Percentiles rank a stretch among this genome's conserved stretches.
Conservation (phyloP, 1,140 invertebrate genomes). For the Nomia melanderi region DNA sequence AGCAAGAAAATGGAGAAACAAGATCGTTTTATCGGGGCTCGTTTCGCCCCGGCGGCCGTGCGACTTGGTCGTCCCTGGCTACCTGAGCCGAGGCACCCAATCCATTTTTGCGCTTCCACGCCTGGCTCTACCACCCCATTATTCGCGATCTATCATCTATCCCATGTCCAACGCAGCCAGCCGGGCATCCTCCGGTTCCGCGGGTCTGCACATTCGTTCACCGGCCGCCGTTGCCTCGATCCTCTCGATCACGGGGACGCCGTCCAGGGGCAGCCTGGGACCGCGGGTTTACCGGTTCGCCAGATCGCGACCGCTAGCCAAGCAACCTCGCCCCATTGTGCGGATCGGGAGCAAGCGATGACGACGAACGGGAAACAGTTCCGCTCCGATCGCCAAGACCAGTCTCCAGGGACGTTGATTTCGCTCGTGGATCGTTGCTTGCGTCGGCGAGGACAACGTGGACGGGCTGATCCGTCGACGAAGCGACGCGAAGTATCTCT, state of each 20-base stretch:
- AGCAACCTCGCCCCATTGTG: slow-evolving; percentile 7
- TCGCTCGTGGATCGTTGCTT: too few relatives aligned
- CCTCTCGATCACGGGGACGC: not conserved
- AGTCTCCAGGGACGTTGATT: too few relatives aligned
- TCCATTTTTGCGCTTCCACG: slow-evolving; percentile 62
- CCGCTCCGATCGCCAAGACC: too few relatives aligned
- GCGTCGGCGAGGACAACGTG: not conserved
- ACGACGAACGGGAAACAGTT: not conserved
- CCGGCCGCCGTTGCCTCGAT: not conserved
- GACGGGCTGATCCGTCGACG: too few relatives aligned
- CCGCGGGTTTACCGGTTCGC: slow-evolving; percentile 4
- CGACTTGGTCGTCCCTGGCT: slow-evolving; percentile 52
- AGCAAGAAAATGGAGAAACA: not conserved
- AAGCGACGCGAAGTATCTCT: too few relatives aligned
- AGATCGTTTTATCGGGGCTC: not conserved
- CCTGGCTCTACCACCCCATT: slow-evolving; percentile 46
- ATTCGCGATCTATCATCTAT: slow-evolving; percentile 58
- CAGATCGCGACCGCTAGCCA: not conserved
- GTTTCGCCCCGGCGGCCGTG: slow-evolving; percentile 4
- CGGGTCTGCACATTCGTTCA: slow-evolving; percentile 46
- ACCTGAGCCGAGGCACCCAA: slow-evolving; percentile 64
- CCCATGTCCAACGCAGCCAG: slow-evolving; percentile 57
- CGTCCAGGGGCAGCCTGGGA: not conserved
- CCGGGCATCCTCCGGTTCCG: slow-evolving; percentile 33
- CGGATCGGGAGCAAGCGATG: not conserved